Evolutionary conservation across 2,113 vertebrate species (phyloP).

Genomic region (Lophius piscatorius): DNA sequence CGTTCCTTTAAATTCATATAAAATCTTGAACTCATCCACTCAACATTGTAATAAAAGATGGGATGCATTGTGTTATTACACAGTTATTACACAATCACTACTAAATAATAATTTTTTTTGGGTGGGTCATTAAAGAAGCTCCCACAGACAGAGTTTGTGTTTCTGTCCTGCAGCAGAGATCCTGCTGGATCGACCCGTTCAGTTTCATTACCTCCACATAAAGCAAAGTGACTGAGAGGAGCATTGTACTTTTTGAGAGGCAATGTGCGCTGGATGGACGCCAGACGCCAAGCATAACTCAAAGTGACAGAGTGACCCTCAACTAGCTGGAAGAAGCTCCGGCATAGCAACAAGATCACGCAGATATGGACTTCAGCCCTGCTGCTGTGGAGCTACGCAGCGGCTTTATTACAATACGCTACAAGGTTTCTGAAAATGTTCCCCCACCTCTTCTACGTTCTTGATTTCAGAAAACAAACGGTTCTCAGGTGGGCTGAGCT

Average conservation of each 20-base stretch:
- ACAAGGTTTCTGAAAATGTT: too few relatives aligned
- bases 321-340: slow-evolving; percentile 54
- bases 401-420: too few relatives aligned
- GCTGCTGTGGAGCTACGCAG: background rate
- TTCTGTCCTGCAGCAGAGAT: slow-evolving; percentile 5
- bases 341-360: slow-evolving; percentile 61
- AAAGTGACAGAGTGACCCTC: slow-evolving; percentile 70
- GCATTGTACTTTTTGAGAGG: slow-evolving; percentile 56
- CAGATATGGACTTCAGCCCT: slow-evolving; percentile 30
- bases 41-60: background rate
- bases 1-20: background rate
- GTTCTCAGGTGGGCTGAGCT: background rate
- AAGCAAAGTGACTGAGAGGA: slow-evolving; percentile 48
- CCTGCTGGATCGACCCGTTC: background rate
- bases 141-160: slow-evolving; percentile 7
- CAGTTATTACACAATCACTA: too few relatives aligned
- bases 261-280: slow-evolving; percentile 47
- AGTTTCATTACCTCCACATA: slow-evolving; percentile 32
- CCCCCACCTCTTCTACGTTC: background rate
- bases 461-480: too few relatives aligned
- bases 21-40: background rate
- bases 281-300: slow-evolving; percentile 70
- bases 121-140: background rate
- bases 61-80: too few relatives aligned
- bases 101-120: background rate